Evolutionary conservation across 2,797 vertebrate species (phyloP).

Genomic region (Channa striata): DNA sequence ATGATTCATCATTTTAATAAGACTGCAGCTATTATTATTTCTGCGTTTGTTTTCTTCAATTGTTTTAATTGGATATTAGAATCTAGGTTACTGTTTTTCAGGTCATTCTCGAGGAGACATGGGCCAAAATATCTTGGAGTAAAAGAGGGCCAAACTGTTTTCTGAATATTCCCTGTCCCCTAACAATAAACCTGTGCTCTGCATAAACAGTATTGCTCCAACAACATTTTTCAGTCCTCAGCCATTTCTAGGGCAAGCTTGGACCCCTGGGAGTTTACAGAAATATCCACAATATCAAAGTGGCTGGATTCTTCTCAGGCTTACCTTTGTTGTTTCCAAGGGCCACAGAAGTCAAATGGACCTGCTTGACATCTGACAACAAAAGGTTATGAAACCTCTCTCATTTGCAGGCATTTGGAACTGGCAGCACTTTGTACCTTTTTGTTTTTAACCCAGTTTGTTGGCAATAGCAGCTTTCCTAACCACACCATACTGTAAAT

Average conservation of each 20-base stretch:
- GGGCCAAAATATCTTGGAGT: conserved; percentile 64
- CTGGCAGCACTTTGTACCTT: conserved; percentile 46
- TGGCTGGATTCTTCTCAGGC: conserved; percentile 56
- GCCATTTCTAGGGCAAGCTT: conserved; percentile 83
- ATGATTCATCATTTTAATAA: conserved; percentile 54
- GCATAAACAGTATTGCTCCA: conserved; percentile 82
- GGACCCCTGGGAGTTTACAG: conserved; percentile 80
- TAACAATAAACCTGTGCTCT: conserved; percentile 77
- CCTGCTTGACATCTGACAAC: conserved; percentile 73
- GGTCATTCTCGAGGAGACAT: conserved; percentile 66
- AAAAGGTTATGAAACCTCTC: conserved; percentile 53
- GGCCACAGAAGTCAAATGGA: conserved; percentile 76
- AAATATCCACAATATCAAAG: conserved; percentile 84
- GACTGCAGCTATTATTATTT: conserved; percentile 50
- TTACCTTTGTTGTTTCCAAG: conserved; percentile 81
- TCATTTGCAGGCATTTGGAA: conserved; percentile 59
- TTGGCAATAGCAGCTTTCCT: conserved; percentile 47
- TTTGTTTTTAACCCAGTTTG: conserved; percentile 50
- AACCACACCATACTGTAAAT: conserved; percentile 27
- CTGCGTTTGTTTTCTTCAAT: conserved; percentile 46
- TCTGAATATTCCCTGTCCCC: conserved; percentile 67
- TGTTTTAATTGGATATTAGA: conserved; percentile 60
- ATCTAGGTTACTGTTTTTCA: conserved; percentile 75
- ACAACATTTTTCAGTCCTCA: conserved; percentile 85
- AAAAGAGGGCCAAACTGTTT: conserved; percentile 71